Evolutionary conservation across 2,888 invertebrate genomes (phyloP).

Genomic region (Agrotis exclamationis): DNA sequence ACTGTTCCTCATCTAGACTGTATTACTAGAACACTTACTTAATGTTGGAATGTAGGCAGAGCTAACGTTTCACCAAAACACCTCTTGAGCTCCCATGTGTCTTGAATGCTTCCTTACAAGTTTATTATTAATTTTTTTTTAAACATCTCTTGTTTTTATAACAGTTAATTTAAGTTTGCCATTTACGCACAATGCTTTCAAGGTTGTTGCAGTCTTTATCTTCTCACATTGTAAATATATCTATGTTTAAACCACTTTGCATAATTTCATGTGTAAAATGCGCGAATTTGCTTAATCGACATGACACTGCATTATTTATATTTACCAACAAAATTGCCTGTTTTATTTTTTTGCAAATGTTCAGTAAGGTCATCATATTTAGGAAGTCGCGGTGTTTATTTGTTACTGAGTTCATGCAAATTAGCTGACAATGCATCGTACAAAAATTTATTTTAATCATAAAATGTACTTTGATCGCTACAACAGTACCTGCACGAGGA

Average conservation of each 20-base stretch:
- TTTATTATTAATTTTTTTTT: too few relatives aligned
- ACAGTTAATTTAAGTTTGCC: neutral
- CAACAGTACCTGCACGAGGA: conserved; percentile 13
- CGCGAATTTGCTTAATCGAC: neutral
- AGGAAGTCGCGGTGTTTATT: conserved; percentile 28
- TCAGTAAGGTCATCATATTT: conserved; percentile 24
- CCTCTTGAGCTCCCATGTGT: too few relatives aligned
- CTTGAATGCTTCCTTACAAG: too few relatives aligned
- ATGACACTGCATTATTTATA: conserved; percentile 12
- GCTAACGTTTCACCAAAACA: neutral
- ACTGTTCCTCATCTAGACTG: too few relatives aligned
- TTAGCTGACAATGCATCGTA: conserved; percentile 20
- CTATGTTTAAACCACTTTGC: conserved; percentile 6
- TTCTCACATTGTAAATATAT: too few relatives aligned
- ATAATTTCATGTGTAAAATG: neutral
- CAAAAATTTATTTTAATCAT: conserved; percentile 15
- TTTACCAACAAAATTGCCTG: conserved; percentile 5
- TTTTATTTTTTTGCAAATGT: neutral
- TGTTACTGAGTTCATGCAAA: conserved; percentile 17
- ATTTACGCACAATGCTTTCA: neutral
- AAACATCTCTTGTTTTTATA: neutral
- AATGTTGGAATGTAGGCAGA: too few relatives aligned
- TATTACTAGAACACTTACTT: too few relatives aligned
- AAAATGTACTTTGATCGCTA: conserved; percentile 40
- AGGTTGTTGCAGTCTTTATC: neutral